Percentiles rank a stretch among this genome's conserved stretches.
Conservation (phyloP, 2,888 invertebrate species). For the Theretra japonica region DNA sequence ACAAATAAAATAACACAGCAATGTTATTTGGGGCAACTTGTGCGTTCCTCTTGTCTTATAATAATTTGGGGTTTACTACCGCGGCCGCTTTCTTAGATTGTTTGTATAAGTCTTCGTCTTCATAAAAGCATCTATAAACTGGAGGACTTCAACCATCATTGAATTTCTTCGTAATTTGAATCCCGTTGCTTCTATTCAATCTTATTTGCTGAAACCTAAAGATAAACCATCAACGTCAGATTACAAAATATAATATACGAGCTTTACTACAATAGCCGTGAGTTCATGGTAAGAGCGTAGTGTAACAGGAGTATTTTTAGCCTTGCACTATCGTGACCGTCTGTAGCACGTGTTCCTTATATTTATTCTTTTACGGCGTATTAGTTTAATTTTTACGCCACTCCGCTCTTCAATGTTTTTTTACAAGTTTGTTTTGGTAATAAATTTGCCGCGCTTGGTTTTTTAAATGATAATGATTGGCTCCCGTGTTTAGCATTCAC, state of each 20-base stretch:
- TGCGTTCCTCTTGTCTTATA: not conserved
- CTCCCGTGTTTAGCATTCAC: not conserved
- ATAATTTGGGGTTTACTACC: slow-evolving; percentile 9
- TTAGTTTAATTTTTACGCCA: slow-evolving; percentile 14
- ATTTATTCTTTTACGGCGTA: slow-evolving; percentile 19
- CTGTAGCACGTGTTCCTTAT: slow-evolving; percentile 16
- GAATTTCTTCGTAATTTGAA: not conserved
- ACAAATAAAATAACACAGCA: slow-evolving; percentile 12
- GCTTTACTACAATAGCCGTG: slow-evolving; percentile 10
- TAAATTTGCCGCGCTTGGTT: not conserved
- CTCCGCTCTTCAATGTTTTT: not conserved
- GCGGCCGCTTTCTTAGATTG: not conserved
- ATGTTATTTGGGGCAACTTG: slow-evolving; percentile 14
- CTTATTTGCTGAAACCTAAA: not conserved
- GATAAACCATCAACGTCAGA: not conserved
- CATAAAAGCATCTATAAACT: not conserved
- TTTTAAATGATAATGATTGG: not conserved
- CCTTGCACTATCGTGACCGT: slow-evolving; percentile 14
- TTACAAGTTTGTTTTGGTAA: slow-evolving; percentile 14
- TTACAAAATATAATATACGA: not conserved
- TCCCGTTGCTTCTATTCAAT: not conserved
- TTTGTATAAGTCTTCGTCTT: not conserved
- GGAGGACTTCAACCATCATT: not conserved
- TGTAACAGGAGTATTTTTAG: slow-evolving; percentile 15
- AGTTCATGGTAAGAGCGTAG: slow-evolving; percentile 20